Base-by-base conservation (phyloP, 64 coral and sea anemone genomes). In the Cladopsammia gracilis region DNA sequence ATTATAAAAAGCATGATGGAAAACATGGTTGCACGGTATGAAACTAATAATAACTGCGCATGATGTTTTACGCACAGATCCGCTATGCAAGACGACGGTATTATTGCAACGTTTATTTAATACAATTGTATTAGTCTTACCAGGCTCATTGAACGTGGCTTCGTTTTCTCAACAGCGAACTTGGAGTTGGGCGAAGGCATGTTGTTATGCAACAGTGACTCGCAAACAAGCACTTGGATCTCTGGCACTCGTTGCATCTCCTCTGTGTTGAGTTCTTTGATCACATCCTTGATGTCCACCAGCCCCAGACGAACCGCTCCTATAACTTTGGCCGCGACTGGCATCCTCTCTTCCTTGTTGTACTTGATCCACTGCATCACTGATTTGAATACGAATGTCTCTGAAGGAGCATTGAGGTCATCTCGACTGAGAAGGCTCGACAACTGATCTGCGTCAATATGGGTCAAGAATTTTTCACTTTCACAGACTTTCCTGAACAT, bases 341-440 rank as follows among this genome's bases (percentile, higher is more conserved):
- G 14, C 77, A 80, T 80, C 52, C 77, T 80, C 24, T 80, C 77
- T 44, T 80, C 23, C 3, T 80, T 80, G 24, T 61, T 80, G 77
- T 80, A 26, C 15, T 80, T 58, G 25, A 80, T 80, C 77, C 77
- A 80, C 52, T 58, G 56, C 56, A 80, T 58, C 51, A 58, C 52
- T 14, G 56, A 80, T 80, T 80, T 80, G 57, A 80, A 80, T 25
- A 80, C 26, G 54, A 61, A 80, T 11, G 25, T 80, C 77, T 80
- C 77, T 4, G 77, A 80, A 15, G 77, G 77, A 59, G 52, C 77
- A 43, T 12, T 60, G 53, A 80, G 77, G 22, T 80, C 77, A 80
- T 80, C 77, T 80, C 52, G 51, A 16, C 11, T 43, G 22, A 80
- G 77, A 23, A 80, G 50, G 22, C 1, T 24, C 5, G 23, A 12